Conservation (phyloP, 2,113 vertebrate species). For the Microcebus murinus region DNA sequence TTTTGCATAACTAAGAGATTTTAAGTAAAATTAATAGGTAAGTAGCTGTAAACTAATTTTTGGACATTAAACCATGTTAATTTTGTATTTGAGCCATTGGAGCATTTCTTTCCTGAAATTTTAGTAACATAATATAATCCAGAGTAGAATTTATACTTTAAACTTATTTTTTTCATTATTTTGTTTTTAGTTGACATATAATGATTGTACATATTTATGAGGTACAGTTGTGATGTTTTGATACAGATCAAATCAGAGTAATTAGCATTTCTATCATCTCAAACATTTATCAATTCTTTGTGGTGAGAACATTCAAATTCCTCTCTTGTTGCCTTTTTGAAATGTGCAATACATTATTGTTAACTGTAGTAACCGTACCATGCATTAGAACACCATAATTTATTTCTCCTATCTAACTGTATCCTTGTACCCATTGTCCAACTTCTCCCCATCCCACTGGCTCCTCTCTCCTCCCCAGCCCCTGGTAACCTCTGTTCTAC, state of each 20-base stretch:
- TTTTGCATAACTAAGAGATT: background rate
- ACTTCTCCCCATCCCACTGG: background rate
- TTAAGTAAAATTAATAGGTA: background rate
- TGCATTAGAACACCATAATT: background rate
- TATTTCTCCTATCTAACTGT: background rate
- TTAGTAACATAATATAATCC: background rate
- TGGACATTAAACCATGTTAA: background rate
- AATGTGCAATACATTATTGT: background rate
- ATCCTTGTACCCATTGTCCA: background rate
- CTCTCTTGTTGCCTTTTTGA: background rate
- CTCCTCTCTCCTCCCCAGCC: background rate
- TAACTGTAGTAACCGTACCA: background rate
- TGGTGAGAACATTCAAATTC: background rate
- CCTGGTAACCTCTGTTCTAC: background rate
- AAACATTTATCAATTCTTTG: background rate
- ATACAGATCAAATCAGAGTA: background rate
- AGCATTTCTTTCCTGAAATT: slow-evolving; percentile 42
- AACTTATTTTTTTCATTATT: background rate
- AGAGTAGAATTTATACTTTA: background rate
- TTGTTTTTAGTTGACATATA: background rate
- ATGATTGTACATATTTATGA: background rate
- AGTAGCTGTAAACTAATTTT: background rate
- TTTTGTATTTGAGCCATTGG: background rate
- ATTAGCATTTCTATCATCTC: background rate
- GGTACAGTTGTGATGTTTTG: background rate